A percentile compares a stretch with the other conserved stretches of the same genome.
Conservation (phyloP, 1,140 invertebrate genomes). For the Drosophila asahinai region DNA sequence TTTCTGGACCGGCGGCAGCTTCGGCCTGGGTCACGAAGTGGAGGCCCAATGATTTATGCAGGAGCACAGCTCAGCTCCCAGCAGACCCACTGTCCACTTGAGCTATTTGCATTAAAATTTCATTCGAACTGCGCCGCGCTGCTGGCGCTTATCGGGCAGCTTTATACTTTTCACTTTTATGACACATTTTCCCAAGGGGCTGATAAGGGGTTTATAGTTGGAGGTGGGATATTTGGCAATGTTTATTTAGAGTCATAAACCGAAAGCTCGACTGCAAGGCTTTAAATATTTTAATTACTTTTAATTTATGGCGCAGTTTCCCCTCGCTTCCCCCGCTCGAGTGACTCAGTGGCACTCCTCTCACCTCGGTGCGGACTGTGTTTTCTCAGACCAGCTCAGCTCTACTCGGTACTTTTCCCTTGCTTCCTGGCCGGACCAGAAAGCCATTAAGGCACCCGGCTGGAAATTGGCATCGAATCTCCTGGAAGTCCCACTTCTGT, state of each 20-base stretch:
- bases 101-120: constrained; percentile 79
- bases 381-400: constrained; percentile 13
- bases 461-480: constrained; percentile 44
- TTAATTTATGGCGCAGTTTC: constrained; percentile 66
- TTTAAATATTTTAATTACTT: constrained; percentile 79
- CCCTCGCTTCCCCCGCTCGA: background rate
- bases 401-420: constrained; percentile 17
- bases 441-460: constrained; percentile 37
- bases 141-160: constrained; percentile 51
- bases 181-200: constrained; percentile 77
- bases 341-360: constrained; percentile 23
- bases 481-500: constrained; percentile 26
- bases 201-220: constrained; percentile 68
- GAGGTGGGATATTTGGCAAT: constrained; percentile 61
- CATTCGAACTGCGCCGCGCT: constrained; percentile 46
- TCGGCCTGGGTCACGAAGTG: constrained; percentile 51
- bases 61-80: constrained; percentile 49
- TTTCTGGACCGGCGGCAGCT: constrained; percentile 50
- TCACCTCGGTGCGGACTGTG: background rate
- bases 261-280: constrained; percentile 53
- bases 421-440: constrained; percentile 20
- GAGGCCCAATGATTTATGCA: constrained; percentile 74
- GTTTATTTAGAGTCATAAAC: constrained; percentile 70
- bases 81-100: constrained; percentile 48
- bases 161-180: constrained; percentile 61